Conservation (phyloP, 2,888 invertebrate genomes). For the Pinctada fucata region DNA sequence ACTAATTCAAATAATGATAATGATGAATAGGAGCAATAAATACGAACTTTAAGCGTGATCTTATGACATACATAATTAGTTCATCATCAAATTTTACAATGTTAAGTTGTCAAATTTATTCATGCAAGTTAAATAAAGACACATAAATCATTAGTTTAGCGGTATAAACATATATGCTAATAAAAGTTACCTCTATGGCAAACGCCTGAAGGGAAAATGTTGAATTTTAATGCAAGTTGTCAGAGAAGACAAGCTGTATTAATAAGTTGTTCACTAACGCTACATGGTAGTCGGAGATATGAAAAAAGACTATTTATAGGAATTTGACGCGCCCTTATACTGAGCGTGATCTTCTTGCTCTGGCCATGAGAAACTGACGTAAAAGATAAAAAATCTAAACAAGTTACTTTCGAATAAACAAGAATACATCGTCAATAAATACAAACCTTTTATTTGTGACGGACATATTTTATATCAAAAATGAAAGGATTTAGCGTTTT, state of each 20-base stretch:
- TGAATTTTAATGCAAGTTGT: constrained; percentile 1
- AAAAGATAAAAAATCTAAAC: too few species aligned
- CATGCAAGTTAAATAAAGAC: not conserved
- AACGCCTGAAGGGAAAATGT: constrained; percentile 1
- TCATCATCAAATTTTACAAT: not conserved
- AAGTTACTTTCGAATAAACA: too few species aligned
- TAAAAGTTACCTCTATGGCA: not conserved
- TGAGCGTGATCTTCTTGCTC: not conserved
- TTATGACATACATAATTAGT: too few species aligned
- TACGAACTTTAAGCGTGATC: too few species aligned
- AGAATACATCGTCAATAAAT: too few species aligned
- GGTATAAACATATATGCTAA: not conserved
- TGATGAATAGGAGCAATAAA: too few species aligned
- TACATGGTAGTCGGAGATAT: not conserved
- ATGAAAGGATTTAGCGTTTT: too few species aligned
- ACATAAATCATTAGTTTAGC: not conserved
- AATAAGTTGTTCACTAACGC: not conserved
- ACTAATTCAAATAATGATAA: too few species aligned
- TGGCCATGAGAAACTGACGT: too few species aligned
- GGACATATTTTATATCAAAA: too few species aligned
- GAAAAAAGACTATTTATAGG: not conserved
- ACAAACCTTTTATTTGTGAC: too few species aligned
- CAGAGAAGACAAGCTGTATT: not conserved
- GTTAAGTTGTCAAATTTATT: not conserved
- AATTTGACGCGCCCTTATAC: not conserved